Evolutionary conservation across 2,113 vertebrate species (phyloP).

Genomic region (Pongo pygmaeus): DNA sequence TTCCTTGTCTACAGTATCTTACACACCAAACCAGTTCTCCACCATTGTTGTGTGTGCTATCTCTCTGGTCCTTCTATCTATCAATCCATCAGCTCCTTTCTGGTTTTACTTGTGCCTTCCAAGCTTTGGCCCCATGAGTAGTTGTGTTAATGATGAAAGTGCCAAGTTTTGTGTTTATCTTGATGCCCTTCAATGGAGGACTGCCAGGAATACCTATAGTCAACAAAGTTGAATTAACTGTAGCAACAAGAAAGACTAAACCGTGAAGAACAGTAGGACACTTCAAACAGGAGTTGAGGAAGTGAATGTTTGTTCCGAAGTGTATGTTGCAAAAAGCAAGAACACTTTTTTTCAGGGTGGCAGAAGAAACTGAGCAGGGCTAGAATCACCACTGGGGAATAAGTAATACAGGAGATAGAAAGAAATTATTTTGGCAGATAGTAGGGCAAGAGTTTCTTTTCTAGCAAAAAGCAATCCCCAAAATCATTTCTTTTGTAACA

Average conservation of each 20-base stretch:
- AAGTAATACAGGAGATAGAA: neutral
- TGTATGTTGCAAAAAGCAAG: neutral
- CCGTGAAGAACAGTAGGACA: neutral
- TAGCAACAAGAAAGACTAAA: neutral
- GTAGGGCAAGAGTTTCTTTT: too few relatives aligned
- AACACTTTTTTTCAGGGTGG: neutral
- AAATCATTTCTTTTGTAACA: too few relatives aligned
- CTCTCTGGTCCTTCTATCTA: neutral
- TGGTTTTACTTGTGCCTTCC: conserved; percentile 1
- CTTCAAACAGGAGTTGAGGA: neutral
- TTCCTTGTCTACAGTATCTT: neutral
- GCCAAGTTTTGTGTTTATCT: neutral
- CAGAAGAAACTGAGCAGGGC: neutral
- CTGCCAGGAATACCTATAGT: neutral
- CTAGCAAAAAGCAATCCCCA: too few relatives aligned
- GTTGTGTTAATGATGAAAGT: neutral
- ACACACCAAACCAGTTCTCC: neutral
- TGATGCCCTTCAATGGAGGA: neutral
- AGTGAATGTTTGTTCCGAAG: neutral
- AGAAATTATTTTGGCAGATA: too few relatives aligned
- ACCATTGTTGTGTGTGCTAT: neutral
- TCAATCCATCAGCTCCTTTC: neutral
- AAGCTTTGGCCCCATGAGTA: neutral
- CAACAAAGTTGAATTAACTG: neutral
- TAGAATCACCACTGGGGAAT: neutral